Evolutionary conservation across 2,113 vertebrate genomes (phyloP).

Genomic region (Fukomys damarensis): DNA sequence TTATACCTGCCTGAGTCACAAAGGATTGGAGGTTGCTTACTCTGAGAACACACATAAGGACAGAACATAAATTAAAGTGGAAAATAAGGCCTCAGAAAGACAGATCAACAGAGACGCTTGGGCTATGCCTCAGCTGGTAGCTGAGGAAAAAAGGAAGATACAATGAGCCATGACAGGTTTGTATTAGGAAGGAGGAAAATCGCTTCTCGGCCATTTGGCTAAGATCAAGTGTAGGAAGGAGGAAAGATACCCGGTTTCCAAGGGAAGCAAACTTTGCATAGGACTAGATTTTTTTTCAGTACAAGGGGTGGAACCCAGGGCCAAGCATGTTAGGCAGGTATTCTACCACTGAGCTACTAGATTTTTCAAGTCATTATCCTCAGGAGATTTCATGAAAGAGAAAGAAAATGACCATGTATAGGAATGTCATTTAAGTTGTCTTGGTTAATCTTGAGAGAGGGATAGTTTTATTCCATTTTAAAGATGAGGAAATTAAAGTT

Average conservation of each 20-base stretch:
- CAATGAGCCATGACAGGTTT: conserved; percentile 16
- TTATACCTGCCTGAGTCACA: conserved; percentile 61
- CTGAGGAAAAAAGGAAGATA: conserved; percentile 49
- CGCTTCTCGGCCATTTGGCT: no score
- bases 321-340: not conserved
- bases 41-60: conserved; percentile 52
- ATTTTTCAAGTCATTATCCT: conserved; percentile 32
- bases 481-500: conserved; percentile 51
- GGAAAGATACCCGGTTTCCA: conserved; percentile 23
- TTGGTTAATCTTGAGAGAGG: conserved; percentile 5
- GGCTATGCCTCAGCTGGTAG: conserved; percentile 52
- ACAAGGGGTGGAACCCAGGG: not conserved
- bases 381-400: conserved; percentile 43
- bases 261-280: conserved; percentile 31
- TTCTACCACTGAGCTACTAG: not conserved
- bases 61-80: conserved; percentile 61
- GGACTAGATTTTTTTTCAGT: not conserved
- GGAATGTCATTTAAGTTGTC: conserved; percentile 37
- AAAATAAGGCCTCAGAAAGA: conserved; percentile 66
- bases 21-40: conserved; percentile 64
- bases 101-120: conserved; percentile 38
- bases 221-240: conserved; percentile 67
- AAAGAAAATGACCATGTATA: conserved; percentile 33
- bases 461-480: conserved; percentile 20
- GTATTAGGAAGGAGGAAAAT: conserved; percentile 62